These are phyloP conservation scores for Agriopis marginaria DNA, from an alignment of 2,888 invertebrate genomes.

Conservation along the genomic window DNA sequence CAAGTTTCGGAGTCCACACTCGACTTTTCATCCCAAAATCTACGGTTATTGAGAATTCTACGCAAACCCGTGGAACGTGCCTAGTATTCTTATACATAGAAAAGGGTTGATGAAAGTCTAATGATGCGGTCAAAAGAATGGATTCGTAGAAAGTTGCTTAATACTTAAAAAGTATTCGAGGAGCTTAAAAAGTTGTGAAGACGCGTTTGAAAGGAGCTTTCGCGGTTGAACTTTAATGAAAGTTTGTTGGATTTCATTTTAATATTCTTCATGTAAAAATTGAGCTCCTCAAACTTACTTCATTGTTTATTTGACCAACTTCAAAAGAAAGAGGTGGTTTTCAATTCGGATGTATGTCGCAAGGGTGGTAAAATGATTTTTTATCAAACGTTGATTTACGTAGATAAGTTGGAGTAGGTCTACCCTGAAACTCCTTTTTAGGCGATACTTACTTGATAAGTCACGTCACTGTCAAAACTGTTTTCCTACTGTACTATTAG, in stretches of 20 bases:
- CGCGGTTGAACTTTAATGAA: slow-evolving; percentile 28
- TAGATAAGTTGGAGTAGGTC: no score
- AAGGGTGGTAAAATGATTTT: no score
- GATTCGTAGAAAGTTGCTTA: slow-evolving; percentile 52
- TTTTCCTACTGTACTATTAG: no score
- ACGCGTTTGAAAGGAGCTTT: slow-evolving; percentile 49
- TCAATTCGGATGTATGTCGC: background rate
- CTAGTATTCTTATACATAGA: slow-evolving; percentile 28
- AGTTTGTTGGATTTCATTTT: slow-evolving; percentile 26
- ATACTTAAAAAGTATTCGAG: slow-evolving; percentile 59
- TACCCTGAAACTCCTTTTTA: no score
- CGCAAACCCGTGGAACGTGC: no score
- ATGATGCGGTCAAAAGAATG: slow-evolving; percentile 61
- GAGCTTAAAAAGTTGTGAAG: slow-evolving; percentile 40
- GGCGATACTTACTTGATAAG: no score
- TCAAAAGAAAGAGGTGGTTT: background rate
- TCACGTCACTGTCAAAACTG: no score
- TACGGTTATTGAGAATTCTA: no score
- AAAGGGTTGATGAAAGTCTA: slow-evolving; percentile 48
- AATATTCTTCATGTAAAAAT: slow-evolving; percentile 30
- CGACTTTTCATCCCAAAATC: no score
- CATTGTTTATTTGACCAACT: slow-evolving; percentile 3
- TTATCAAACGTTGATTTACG: no score
- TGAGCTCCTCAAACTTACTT: background rate
- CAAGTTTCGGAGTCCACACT: no score